phyloP scores from a whole-genome alignment of 2,113 vertebrate genomes.

The Pomatorhinus ruficollis region DNA sequence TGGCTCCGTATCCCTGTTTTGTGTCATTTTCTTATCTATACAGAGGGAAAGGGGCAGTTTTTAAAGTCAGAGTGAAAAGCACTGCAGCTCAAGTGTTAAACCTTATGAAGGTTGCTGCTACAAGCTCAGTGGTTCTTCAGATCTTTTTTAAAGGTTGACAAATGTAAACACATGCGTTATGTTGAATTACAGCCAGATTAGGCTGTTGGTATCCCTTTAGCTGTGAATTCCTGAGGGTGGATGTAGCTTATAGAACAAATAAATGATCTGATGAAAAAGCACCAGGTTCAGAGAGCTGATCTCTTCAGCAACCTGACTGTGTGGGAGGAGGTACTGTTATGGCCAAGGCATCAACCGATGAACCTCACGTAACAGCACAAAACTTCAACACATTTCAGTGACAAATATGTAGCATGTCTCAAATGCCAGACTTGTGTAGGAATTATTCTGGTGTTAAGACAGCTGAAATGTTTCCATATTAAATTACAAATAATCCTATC shows the following conservation, averaged over 20 bases:
- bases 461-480: slow-evolving; percentile 57
- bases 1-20: not conserved
- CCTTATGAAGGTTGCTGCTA: not conserved
- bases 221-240: not conserved
- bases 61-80: not conserved
- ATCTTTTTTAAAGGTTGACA: not conserved
- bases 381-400: not conserved
- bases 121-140: not conserved
- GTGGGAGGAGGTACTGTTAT: not conserved
- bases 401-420: not conserved
- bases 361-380: not conserved
- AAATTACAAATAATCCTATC: slow-evolving; percentile 38
- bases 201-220: not conserved
- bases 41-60: not conserved
- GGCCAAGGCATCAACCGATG: not conserved
- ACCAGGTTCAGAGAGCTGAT: not conserved
- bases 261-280: not conserved
- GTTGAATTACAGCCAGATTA: not conserved
- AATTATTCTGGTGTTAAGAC: slow-evolving; percentile 18
- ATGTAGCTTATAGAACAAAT: not conserved
- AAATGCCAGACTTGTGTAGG: not conserved
- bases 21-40: not conserved
- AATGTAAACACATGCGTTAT: not conserved
- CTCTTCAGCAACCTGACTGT: not conserved
- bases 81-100: not conserved